phyloP scores from a whole-genome alignment of 2,797 vertebrate species.

The Garrulus glandarius region DNA sequence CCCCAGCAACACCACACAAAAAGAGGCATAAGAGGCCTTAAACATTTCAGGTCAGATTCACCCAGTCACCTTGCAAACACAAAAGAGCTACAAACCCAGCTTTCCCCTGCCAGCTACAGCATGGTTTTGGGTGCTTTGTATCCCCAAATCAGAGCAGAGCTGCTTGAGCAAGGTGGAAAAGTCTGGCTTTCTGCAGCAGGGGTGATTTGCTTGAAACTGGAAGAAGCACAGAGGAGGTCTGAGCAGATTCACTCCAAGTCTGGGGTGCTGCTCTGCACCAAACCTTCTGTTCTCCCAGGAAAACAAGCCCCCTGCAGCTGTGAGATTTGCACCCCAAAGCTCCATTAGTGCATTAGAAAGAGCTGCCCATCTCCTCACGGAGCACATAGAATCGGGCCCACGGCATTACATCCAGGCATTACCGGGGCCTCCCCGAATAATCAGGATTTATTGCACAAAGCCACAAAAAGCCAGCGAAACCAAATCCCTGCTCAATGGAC shows the following conservation, averaged over 20 bases:
- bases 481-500: slow-evolving; percentile 23
- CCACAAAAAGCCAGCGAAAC: background rate
- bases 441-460: background rate
- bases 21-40: background rate
- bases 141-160: background rate
- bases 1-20: background rate
- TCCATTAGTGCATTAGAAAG: background rate
- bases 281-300: background rate
- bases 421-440: fast-evolving
- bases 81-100: background rate
- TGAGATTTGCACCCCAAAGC: background rate
- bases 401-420: background rate
- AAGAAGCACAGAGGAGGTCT: background rate
- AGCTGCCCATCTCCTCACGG: background rate
- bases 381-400: background rate
- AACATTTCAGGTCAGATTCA: background rate
- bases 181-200: background rate
- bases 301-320: background rate
- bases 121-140: background rate
- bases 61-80: background rate
- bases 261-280: background rate
- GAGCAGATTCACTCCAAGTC: background rate
- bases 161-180: background rate
- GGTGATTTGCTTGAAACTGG: background rate
- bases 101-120: background rate